phyloP scores from a whole-genome alignment of 2,888 invertebrate genomes.

The Drosophila planitibia region DNA sequence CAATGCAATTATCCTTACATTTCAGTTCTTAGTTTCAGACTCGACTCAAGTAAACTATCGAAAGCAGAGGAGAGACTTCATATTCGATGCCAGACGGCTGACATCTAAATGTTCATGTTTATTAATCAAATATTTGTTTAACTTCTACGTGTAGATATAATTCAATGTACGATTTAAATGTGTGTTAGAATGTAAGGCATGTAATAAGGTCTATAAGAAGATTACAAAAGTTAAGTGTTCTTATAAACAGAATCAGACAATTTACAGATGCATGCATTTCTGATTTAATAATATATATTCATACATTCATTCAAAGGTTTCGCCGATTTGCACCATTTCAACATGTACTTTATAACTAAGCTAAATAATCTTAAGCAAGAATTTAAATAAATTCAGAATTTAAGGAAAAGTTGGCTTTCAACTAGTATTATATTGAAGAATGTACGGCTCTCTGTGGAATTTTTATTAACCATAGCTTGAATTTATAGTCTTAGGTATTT shows the following conservation, averaged over 20 bases:
- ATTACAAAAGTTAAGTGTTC: background rate
- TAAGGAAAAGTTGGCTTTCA: background rate
- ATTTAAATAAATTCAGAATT: background rate
- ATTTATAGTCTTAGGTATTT: conserved; percentile 1
- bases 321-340: background rate
- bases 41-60: background rate
- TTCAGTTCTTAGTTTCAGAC: background rate
- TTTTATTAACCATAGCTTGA: background rate
- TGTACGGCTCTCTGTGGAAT: background rate
- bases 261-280: background rate
- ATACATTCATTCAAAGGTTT: background rate
- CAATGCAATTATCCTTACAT: background rate
- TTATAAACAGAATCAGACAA: background rate
- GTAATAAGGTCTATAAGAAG: background rate
- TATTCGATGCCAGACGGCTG: background rate
- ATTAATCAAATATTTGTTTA: background rate
- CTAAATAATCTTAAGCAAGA: too few relatives aligned
- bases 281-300: background rate
- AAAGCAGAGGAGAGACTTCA: background rate
- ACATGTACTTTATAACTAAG: background rate
- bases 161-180: background rate
- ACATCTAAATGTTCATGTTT: background rate
- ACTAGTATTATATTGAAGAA: background rate
- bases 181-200: background rate
- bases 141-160: background rate